Percentiles rank a stretch among this genome's conserved stretches.
These are phyloP conservation scores for Garrulus glandarius DNA, from an alignment of 2,797 vertebrate genomes.

Conservation along the genomic window DNA sequence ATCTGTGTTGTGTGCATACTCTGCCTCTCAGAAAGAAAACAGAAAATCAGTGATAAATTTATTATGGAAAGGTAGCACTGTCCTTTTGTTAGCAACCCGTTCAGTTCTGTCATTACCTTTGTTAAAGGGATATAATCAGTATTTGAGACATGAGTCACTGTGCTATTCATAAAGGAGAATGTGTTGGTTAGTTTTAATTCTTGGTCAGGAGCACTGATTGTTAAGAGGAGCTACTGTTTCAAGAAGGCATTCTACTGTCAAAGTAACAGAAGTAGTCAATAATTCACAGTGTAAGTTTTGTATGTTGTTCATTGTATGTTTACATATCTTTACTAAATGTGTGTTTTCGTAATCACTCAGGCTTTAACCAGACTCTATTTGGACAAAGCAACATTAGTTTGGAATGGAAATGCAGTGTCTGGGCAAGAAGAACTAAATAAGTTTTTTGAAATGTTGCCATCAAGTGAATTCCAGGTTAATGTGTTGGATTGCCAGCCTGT, in stretches of 20 bases:
- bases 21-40: background rate
- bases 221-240: background rate
- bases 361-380: constrained; percentile 90
- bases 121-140: background rate
- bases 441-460: constrained; percentile 95
- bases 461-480: constrained; percentile 92
- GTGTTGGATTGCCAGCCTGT: constrained; percentile 96
- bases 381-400: constrained; percentile 92
- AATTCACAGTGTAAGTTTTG: background rate
- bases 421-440: constrained; percentile 88
- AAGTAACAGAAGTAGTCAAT: background rate
- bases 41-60: background rate
- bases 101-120: background rate
- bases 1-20: background rate
- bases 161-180: background rate
- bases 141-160: background rate
- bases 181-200: background rate
- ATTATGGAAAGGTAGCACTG: background rate
- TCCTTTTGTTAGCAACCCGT: background rate
- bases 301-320: background rate
- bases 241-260: background rate
- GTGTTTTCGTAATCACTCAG: constrained; percentile 55
- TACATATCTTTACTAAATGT: background rate
- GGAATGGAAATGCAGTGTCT: constrained; percentile 92
- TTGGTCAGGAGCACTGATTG: background rate